Percentiles rank a stretch among this genome's conserved stretches.
Conservation (phyloP, 1,140 invertebrate genomes). For the Drosophila azteca region DNA sequence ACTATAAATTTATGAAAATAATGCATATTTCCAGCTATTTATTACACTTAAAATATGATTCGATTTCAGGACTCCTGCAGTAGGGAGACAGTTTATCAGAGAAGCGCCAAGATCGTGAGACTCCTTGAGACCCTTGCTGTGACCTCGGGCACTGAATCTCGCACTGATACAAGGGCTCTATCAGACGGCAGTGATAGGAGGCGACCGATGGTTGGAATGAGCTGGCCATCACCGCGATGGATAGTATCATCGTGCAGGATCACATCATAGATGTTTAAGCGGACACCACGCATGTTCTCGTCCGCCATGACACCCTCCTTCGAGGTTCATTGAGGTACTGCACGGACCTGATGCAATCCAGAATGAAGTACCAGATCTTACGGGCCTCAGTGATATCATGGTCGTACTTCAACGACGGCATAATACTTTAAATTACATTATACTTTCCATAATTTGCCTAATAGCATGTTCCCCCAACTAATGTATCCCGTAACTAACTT, state of each 20-base stretch:
- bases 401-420: slow-evolving; percentile 97
- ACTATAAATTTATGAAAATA: too few relatives aligned
- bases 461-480: too few relatives aligned
- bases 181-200: slow-evolving; percentile 97
- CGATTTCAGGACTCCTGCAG: too few relatives aligned
- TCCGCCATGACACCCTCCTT: slow-evolving; percentile 99
- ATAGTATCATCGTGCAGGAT: slow-evolving; percentile 99
- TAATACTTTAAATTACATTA: too few relatives aligned
- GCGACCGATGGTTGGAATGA: slow-evolving; percentile 99
- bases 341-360: slow-evolving; percentile 99
- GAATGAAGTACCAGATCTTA: slow-evolving; percentile 99
- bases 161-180: slow-evolving; percentile 99
- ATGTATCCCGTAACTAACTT: too few relatives aligned
- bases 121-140: too few relatives aligned
- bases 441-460: too few relatives aligned
- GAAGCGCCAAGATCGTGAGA: too few relatives aligned
- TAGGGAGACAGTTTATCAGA: too few relatives aligned
- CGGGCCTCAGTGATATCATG: slow-evolving; percentile 99
- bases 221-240: slow-evolving; percentile 99
- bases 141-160: slow-evolving; percentile 99
- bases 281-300: slow-evolving; percentile 96
- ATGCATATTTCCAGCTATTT: too few relatives aligned
- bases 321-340: slow-evolving; percentile 98
- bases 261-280: slow-evolving; percentile 99
- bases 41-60: too few relatives aligned